Percentiles rank a stretch among this genome's conserved stretches.
These are phyloP conservation scores for rat (Rattus norvegicus) DNA, from an alignment of 2,113 vertebrate species.

Conservation along the genomic window GRCr8 NC_086026.1:70282501-70283000, in stretches of 20 bases:
- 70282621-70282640: neutral
- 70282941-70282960: neutral
- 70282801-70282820: neutral
- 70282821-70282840: neutral
- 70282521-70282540: neutral
- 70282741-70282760: neutral
- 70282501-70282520: neutral
- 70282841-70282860: neutral
- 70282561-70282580: neutral
- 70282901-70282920: neutral
- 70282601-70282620: neutral
- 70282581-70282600: neutral
- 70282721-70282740: accelerated
- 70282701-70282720: neutral
- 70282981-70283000: neutral
- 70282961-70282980: neutral
- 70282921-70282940: neutral
- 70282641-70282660: too few relatives aligned
- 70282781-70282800: neutral
- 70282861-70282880: conserved; percentile 30
- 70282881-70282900: conserved; percentile 3
- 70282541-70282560: neutral
- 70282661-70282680: neutral
- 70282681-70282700: too few relatives aligned
- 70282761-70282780: accelerated